A percentile compares a stretch with the other conserved stretches of the same genome.
phyloP scores from a whole-genome alignment of 1,140 invertebrate genomes.

The Thaumatotibia leucotreta region DNA sequence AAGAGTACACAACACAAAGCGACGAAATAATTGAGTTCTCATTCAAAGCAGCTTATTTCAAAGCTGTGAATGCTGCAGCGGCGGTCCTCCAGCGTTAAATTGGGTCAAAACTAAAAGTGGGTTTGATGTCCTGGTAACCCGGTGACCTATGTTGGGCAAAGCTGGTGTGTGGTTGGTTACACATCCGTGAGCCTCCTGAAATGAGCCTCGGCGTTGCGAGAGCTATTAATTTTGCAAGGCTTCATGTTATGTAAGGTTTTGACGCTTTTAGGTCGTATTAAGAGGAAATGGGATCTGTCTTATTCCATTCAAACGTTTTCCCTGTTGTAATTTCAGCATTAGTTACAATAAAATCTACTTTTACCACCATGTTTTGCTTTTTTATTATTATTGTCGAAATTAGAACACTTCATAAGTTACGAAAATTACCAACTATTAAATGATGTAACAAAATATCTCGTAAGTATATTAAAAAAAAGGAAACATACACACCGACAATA shows the following conservation, averaged over 20 bases:
- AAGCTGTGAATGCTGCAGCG: background rate
- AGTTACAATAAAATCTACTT: no score
- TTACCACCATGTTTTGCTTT: no score
- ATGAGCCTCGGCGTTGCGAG: background rate
- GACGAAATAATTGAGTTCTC: background rate
- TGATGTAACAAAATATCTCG: no score
- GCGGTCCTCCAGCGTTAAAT: constrained; percentile 12
- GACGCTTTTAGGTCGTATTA: background rate
- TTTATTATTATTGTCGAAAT: no score
- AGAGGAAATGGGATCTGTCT: no score
- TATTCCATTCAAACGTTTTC: no score
- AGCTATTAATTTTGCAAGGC: background rate
- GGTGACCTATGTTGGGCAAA: constrained; percentile 21
- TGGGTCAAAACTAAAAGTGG: constrained; percentile 19
- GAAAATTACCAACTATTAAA: no score
- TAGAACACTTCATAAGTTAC: no score
- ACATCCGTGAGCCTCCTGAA: background rate
- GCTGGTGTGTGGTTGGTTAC: background rate
- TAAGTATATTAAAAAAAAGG: no score
- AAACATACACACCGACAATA: no score
- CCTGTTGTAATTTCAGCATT: no score
- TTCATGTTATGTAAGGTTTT: background rate
- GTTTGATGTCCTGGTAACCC: constrained; percentile 21
- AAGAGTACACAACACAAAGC: background rate
- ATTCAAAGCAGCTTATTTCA: constrained; percentile 7